These are phyloP conservation scores for Coenonympha arcania DNA, from an alignment of 2,888 invertebrate species.

Conservation along the genomic window DNA sequence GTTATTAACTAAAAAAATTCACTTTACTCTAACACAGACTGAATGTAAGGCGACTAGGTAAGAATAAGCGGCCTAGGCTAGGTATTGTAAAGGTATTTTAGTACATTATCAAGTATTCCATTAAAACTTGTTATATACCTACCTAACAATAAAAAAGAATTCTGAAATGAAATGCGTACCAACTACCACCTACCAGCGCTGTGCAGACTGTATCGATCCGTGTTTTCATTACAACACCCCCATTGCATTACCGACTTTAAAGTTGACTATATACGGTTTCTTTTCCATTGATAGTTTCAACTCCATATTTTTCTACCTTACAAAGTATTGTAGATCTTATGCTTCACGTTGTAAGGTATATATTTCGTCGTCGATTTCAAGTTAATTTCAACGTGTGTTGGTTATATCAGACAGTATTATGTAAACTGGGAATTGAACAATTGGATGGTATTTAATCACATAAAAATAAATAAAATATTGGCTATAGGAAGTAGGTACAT, in stretches of 20 bases:
- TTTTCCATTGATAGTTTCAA: not conserved
- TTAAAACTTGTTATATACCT: not conserved
- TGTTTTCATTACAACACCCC: not conserved
- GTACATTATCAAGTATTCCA: not conserved
- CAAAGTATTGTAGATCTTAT: not conserved
- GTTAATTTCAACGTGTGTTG: not conserved
- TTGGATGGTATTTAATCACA: not conserved
- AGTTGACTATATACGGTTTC: not conserved
- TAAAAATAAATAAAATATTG: not conserved
- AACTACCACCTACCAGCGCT: too few relatives aligned
- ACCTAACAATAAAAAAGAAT: not conserved
- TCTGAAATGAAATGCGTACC: conserved; percentile 1
- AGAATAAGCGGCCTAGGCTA: too few relatives aligned
- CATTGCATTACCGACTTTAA: not conserved
- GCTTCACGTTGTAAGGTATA: not conserved
- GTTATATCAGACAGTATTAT: not conserved
- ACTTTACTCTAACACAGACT: too few relatives aligned
- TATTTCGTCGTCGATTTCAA: not conserved
- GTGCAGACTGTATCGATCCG: conserved; percentile 16
- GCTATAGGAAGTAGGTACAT: too few relatives aligned
- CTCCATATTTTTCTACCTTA: not conserved
- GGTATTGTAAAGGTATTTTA: too few relatives aligned
- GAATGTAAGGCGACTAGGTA: too few relatives aligned
- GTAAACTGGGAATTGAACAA: conserved; percentile 7
- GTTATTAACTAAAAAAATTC: too few relatives aligned